phyloP scores from a whole-genome alignment of 2,113 vertebrate genomes.

The Formicarius rufipectus region DNA sequence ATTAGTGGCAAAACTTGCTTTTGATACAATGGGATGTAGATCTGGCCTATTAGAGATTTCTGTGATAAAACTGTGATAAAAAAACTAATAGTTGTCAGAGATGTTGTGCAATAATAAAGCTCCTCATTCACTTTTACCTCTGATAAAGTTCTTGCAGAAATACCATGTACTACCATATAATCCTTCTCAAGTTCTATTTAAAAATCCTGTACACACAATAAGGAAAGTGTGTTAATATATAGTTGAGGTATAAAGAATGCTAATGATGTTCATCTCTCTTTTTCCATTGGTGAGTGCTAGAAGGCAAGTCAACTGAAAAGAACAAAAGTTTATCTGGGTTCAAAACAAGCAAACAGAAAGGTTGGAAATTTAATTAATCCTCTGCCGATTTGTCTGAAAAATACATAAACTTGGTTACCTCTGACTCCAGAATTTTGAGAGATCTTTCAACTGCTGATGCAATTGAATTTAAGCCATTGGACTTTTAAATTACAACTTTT shows the following conservation, averaged over 20 bases:
- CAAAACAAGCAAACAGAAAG: conserved; percentile 42
- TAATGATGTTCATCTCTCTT: conserved; percentile 33
- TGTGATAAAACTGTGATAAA: neutral
- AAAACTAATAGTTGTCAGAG: neutral
- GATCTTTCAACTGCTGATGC: conserved; percentile 1
- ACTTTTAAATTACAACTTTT: conserved; percentile 21
- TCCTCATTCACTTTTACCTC: neutral
- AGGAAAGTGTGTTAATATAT: neutral
- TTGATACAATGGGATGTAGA: neutral
- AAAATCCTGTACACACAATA: neutral
- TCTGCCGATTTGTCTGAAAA: neutral
- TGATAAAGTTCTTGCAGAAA: neutral
- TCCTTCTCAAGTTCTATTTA: neutral
- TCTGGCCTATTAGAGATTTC: neutral
- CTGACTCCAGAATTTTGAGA: conserved; percentile 21
- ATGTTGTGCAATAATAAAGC: neutral
- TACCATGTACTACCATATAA: neutral
- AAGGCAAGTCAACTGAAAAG: conserved; percentile 50
- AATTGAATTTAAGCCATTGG: conserved; percentile 28
- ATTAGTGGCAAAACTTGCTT: neutral
- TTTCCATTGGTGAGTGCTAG: neutral
- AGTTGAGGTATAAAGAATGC: conserved; percentile 14
- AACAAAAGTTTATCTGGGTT: conserved; percentile 51
- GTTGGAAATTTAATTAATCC: conserved; percentile 61
- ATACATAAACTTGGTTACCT: conserved; percentile 4